Conservation (phyloP, 2,797 vertebrate genomes). For the Smutsia gigantea region DNA sequence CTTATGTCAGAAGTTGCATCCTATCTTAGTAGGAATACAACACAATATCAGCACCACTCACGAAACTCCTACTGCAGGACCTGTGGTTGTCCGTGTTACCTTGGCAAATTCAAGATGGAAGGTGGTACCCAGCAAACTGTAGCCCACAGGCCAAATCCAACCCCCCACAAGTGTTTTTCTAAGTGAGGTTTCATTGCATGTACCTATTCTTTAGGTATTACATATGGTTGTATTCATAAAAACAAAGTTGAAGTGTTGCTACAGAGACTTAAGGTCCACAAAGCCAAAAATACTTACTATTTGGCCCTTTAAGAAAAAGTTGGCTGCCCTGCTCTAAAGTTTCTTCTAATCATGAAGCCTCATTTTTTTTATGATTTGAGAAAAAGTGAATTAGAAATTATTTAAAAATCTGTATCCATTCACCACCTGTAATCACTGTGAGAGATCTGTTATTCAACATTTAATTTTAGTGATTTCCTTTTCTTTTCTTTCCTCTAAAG, state of each 20-base stretch:
- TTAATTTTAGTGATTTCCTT: conserved; percentile 35
- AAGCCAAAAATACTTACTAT: neutral
- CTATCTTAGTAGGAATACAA: neutral
- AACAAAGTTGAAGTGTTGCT: neutral
- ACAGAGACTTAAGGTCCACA: neutral
- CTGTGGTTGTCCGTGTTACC: neutral
- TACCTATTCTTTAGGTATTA: neutral
- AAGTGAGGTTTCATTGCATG: conserved; percentile 1
- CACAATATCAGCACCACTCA: neutral
- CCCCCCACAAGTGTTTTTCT: neutral
- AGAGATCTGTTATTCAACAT: neutral
- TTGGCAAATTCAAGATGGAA: neutral
- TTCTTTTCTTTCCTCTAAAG: conserved; percentile 62
- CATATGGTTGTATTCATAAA: neutral
- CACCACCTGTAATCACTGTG: neutral
- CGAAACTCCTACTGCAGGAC: neutral
- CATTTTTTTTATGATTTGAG: neutral
- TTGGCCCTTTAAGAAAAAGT: neutral
- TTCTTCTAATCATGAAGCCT: neutral
- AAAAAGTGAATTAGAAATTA: neutral
- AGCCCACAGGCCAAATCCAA: neutral
- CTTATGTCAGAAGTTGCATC: neutral
- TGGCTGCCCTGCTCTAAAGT: neutral
- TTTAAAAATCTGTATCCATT: neutral
- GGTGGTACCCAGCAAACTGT: neutral